These are phyloP conservation scores for Pseudoips prasinana DNA, from an alignment of 2,888 invertebrate genomes.

Conservation along the genomic window DNA sequence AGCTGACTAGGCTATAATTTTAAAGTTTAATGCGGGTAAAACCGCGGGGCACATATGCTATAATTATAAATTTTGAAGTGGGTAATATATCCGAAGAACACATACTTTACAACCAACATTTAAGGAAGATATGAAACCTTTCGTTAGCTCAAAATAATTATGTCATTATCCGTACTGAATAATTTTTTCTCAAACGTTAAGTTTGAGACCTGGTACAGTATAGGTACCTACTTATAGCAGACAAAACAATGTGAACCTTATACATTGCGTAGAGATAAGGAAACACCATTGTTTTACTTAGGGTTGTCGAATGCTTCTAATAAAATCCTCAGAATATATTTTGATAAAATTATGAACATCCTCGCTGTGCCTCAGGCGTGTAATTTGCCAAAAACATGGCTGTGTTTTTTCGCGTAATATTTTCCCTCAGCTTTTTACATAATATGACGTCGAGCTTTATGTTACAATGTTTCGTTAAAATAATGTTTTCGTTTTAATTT, in stretches of 20 bases:
- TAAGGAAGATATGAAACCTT: slow-evolving; percentile 2
- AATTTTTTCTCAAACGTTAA: slow-evolving; percentile 13
- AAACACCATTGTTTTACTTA: slow-evolving; percentile 36
- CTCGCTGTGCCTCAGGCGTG: slow-evolving; percentile 13
- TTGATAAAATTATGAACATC: slow-evolving; percentile 25
- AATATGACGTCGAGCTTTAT: slow-evolving; percentile 15
- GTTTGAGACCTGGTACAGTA: slow-evolving; percentile 9
- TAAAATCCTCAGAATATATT: slow-evolving; percentile 18
- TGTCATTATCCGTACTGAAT: slow-evolving; percentile 6
- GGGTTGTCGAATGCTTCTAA: slow-evolving; percentile 22
- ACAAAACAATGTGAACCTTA: slow-evolving; percentile 36
- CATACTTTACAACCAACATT: too few species aligned
- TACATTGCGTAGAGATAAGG: slow-evolving; percentile 38
- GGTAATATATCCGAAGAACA: too few species aligned
- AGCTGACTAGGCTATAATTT: too few species aligned
- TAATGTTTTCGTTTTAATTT: slow-evolving; percentile 20
- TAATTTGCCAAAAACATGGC: slow-evolving; percentile 27
- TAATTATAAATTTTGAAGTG: too few species aligned
- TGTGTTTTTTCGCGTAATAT: slow-evolving; percentile 12
- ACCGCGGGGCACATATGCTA: too few species aligned
- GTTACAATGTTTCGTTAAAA: slow-evolving; percentile 19
- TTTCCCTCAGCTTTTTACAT: slow-evolving; percentile 9
- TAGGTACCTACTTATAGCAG: slow-evolving; percentile 6
- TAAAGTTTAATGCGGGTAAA: too few species aligned
- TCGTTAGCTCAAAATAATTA: slow-evolving; percentile 9